phyloP scores from a whole-genome alignment of 1,140 invertebrate genomes.

The Acromyrmex heyeri region DNA sequence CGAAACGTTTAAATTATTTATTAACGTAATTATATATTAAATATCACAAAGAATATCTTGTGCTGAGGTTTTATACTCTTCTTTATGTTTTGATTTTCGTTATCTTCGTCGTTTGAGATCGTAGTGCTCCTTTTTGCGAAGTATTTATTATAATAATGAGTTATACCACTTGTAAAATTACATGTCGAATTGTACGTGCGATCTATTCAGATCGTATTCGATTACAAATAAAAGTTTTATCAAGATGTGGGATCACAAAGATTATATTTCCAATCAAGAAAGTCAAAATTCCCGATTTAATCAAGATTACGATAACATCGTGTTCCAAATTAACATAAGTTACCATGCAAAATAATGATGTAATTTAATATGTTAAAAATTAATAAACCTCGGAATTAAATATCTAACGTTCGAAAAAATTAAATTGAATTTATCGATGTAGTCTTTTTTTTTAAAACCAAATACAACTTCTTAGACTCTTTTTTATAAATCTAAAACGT shows the following conservation, averaged over 20 bases:
- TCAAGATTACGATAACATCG: neutral
- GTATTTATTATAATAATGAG: neutral
- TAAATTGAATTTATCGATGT: neutral
- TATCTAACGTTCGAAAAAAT: neutral
- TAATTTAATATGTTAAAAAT: neutral
- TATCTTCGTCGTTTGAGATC: neutral
- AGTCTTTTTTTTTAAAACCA: neutral
- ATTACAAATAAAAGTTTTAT: neutral
- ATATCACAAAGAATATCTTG: too few relatives aligned
- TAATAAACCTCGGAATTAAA: neutral
- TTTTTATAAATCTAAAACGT: neutral
- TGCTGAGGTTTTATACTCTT: too few relatives aligned
- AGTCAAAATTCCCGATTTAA: neutral
- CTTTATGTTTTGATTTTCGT: neutral
- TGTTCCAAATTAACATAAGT: neutral
- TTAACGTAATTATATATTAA: too few relatives aligned
- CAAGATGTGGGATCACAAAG: neutral
- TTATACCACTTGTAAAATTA: neutral
- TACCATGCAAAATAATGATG: neutral
- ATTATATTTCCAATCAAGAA: neutral
- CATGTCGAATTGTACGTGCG: neutral
- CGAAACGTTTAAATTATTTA: too few relatives aligned
- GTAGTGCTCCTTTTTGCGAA: neutral
- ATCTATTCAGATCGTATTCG: neutral
- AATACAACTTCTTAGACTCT: neutral